These are phyloP conservation scores for Paralvinella palmiformis DNA, from an alignment of 1,140 invertebrate species.

Conservation along the genomic window DNA sequence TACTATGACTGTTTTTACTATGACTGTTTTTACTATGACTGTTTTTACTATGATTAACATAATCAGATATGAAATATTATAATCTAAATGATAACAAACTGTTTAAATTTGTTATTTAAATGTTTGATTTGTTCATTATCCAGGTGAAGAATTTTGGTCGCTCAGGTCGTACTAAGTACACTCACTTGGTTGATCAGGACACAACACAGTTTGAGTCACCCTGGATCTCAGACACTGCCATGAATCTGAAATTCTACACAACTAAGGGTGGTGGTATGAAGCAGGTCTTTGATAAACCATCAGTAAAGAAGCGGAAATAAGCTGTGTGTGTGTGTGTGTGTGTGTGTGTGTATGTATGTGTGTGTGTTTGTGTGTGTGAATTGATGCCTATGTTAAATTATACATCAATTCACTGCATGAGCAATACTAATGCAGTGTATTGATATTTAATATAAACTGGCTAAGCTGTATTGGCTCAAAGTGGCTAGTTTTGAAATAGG, in stretches of 20 bases:
- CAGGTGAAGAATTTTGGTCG: conserved; percentile 96
- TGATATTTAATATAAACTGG: too few species aligned
- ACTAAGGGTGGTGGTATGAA: conserved; percentile 92
- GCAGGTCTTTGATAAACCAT: conserved; percentile 83
- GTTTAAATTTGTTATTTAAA: background rate
- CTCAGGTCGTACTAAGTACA: conserved; percentile 97
- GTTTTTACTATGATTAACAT: too few species aligned
- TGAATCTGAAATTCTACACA: conserved; percentile 85
- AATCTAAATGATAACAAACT: background rate
- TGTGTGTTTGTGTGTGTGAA: background rate
- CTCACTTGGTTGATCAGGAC: conserved; percentile 98
- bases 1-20: too few species aligned
- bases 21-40: too few species aligned
- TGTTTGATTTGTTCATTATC: conserved; percentile 68
- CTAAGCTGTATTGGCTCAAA: too few species aligned
- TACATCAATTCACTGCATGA: background rate
- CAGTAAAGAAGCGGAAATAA: conserved; percentile 30
- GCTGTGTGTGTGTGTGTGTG: too few species aligned
- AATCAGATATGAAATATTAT: too few species aligned
- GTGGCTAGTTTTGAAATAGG: too few species aligned
- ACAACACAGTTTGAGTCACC: conserved; percentile 97
- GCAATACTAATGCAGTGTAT: too few species aligned
- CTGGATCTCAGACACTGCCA: conserved; percentile 83
- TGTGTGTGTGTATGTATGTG: too few species aligned
- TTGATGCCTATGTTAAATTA: background rate